Base-by-base conservation (phyloP, 64 coral and sea anemone genomes). In the Orbicella faveolata region DNA sequence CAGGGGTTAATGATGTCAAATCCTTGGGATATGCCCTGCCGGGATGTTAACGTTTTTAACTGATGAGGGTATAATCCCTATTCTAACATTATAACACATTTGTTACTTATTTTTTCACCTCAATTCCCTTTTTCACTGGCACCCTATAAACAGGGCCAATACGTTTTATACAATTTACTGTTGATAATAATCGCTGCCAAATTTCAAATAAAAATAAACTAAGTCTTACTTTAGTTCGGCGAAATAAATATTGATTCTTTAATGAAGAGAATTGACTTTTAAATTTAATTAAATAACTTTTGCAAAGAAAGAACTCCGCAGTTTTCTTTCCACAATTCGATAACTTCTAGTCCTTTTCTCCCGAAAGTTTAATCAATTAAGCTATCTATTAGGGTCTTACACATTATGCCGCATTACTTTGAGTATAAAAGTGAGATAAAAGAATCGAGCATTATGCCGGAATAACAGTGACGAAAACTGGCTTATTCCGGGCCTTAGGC, bases 141-240 rank as follows among this genome's bases (percentile, higher is more conserved):
- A 70, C 81, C 81, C 64, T 84, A 70, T 84, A 13, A 36, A 70
- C 62, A 72, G 81, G 63, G 81, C 9, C 7, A 62, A 61, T 79
- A 79, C 20, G 70, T 21, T 52, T 83, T 84, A 8, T 69, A 84
- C 81, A 84, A 70, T 84, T 84, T 14, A 84, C 18, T 69, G 21
- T 51, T 25, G 19, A 25, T 19, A 16, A 20, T 68, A 25, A 68
- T 68, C 64, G 63, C 2, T 15, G 41, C 5, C 19, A 70, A 84
- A 51, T 25, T 68, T 68, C 21, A 51, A 84, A 69, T 41, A 48
- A 70, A 41, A 67, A 39, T 39, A 35, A 70, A 84, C 63, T 69
- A 52, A 68, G 48, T 69, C 30, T 84, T 69, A 84, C 62, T 52
- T 44, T 84, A 84, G 18, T 70, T 84, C 81, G 37, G 11, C 1